Evolutionary conservation across 2,888 invertebrate genomes (phyloP), one percentile per base, ranked within the genome.

Genomic region (Gymnosoma rotundatum): DNA sequence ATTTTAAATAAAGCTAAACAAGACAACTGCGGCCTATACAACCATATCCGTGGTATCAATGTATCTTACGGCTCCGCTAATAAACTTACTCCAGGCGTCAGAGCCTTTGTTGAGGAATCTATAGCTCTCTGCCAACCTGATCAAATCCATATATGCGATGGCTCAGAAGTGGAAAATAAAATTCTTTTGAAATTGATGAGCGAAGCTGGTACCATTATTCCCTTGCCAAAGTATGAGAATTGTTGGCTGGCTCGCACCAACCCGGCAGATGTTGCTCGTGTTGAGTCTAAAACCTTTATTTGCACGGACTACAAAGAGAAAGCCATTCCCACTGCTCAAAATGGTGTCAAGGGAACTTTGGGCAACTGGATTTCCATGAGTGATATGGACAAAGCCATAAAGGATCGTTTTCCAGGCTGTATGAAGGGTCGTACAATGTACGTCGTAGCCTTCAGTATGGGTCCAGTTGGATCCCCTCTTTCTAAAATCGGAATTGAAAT

Each of bases 401-500:
- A 95, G 58, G 95, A 97, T 50, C 94, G 99, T 63, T 99, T 99
- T 92, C 97, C 97, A 0, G 97, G 97, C 56, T 96, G 96, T 90
- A 97, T 97, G 97, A 94, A 94, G 93, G 96, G 97, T 73, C 96
- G 99, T 83, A 99, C 98, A 2, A 99, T 99, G 99, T 99, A 98
- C 93, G 96, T 99, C 86, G 96, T 99, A 79, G 99, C 99, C 21
- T 99, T 98, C 93, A 98, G 98, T 86, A 99, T 99, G 99, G 99
- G 99, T 5, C 99, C 99, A 0, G 94, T 99, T 8, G 97, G 98
- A 0, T 98, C 98, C 0, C 97, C 98, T 0, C 93, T 99, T 6
- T 97, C 99, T 20, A 99, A 99, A 93, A 97, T 99, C 89, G 99
- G 99, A 36, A 95, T 99, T 72, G 96, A 99, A 93, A 92, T 99